Base-by-base conservation (phyloP, 1,140 invertebrate genomes). In the Mizuhopecten yessoensis region DNA sequence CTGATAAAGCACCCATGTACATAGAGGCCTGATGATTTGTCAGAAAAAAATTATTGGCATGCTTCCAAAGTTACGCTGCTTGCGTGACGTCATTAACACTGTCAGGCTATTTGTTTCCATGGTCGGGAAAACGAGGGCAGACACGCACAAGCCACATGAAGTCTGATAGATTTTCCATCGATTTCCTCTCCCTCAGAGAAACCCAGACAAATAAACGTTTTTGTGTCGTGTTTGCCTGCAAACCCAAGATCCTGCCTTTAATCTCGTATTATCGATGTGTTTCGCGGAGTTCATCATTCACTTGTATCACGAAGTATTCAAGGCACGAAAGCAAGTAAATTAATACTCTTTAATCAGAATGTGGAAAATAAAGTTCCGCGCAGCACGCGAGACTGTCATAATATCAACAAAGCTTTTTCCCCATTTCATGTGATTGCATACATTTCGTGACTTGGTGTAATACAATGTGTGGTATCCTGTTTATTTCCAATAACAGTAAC, bases 301-400 rank as follows among this genome's bases (percentile, higher is more conserved):
- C 42, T 86, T 75, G 57, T 75, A 91, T 94, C 92, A 94, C 94
- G 94, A 92, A 93, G 88, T 42, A 90, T 29, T 89, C 91, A 57
- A 89, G 87, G 90, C 92, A 91, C 91, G 91, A 92, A 90, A 87
- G 91, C 94, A 94, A 92, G 94, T 92, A 94, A 93, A 92, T 92
- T 90, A 92, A 93, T 89, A 92, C 91, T 88, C 93, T 92, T 93
- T 94, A 93, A 94, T 94, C 92, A 94, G 87, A 89, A 45, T 87
- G 75, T 49, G 88, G 87, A 75, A 86, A 90, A 87, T 89, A 92
- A 91, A 91, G 91, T 88, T 88, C 88, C 17, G 87, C 87, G 42
- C 23, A 86, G 89, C 93, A 93, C 93, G 93, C 91, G 91, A 91
- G 34, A 45, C 34, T 20, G 89, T 86, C 86, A 87, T 90, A 87